These are phyloP conservation scores for Neuroscelio doddi DNA, from an alignment of 2,888 invertebrate genomes.

Conservation along the genomic window DNA sequence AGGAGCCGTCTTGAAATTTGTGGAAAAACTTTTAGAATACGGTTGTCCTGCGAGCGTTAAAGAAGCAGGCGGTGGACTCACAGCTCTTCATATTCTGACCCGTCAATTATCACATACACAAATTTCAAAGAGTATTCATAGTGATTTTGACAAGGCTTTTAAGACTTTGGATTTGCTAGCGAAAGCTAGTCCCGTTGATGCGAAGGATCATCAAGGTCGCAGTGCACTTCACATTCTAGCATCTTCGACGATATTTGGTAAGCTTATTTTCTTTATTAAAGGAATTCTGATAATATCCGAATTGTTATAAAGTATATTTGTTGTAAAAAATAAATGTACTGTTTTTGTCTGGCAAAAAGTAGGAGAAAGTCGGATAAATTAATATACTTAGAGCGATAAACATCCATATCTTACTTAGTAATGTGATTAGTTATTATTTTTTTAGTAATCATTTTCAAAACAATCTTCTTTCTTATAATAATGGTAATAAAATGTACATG, in stretches of 20 bases:
- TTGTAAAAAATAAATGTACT: too few relatives aligned
- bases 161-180: conserved; percentile 60
- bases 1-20: conserved; percentile 58
- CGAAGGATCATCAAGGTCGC: conserved; percentile 63
- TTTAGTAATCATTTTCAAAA: neutral
- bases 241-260: conserved; percentile 58
- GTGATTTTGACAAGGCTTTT: conserved; percentile 58
- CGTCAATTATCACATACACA: conserved; percentile 59
- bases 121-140: conserved; percentile 53
- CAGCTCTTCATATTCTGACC: conserved; percentile 63
- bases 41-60: conserved; percentile 65
- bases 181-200: conserved; percentile 62
- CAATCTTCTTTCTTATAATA: too few relatives aligned
- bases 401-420: neutral
- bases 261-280: neutral
- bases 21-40: conserved; percentile 61
- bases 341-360: too few relatives aligned
- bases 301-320: too few relatives aligned
- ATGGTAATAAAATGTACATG: too few relatives aligned
- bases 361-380: too few relatives aligned
- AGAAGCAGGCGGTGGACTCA: conserved; percentile 64
- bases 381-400: too few relatives aligned
- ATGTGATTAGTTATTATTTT: neutral
- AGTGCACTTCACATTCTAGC: conserved; percentile 66
- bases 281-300: too few relatives aligned